phyloP scores from a whole-genome alignment of 2,797 vertebrate species.

The Loris lydekkerianus region DNA sequence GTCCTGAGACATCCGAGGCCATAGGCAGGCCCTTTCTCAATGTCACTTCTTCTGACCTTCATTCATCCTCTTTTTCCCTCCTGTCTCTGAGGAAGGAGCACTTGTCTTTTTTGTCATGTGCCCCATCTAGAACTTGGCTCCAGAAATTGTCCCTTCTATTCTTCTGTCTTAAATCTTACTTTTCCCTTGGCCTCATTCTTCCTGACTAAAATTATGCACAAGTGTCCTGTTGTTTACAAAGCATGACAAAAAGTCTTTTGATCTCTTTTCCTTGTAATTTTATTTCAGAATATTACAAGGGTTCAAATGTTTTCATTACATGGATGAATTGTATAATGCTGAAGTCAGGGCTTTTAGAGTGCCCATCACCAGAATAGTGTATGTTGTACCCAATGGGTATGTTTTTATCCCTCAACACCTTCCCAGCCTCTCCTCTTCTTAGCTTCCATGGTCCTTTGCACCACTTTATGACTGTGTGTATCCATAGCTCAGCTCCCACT shows the following conservation, averaged over 20 bases:
- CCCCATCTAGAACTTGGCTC: not conserved
- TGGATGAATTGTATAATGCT: too few species aligned
- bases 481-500: too few species aligned
- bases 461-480: too few species aligned
- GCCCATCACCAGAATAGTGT: too few species aligned
- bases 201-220: not conserved
- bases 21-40: not conserved
- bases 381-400: too few species aligned
- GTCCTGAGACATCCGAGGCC: not conserved
- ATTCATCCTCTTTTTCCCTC: not conserved
- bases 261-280: too few species aligned
- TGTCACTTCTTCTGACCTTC: not conserved
- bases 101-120: not conserved
- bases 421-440: too few species aligned
- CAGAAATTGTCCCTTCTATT: not conserved
- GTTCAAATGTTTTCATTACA: too few species aligned
- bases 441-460: too few species aligned
- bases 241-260: not conserved
- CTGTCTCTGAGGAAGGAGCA: not conserved
- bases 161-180: not conserved
- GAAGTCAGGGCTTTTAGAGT: too few species aligned
- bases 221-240: not conserved
- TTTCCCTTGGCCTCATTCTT: not conserved
- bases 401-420: too few species aligned
- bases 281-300: too few species aligned